Percentiles rank a stretch among this genome's conserved stretches.
Evolutionary conservation across 1,140 invertebrate species (phyloP).

Genomic region (Tetramorium simillimum): DNA sequence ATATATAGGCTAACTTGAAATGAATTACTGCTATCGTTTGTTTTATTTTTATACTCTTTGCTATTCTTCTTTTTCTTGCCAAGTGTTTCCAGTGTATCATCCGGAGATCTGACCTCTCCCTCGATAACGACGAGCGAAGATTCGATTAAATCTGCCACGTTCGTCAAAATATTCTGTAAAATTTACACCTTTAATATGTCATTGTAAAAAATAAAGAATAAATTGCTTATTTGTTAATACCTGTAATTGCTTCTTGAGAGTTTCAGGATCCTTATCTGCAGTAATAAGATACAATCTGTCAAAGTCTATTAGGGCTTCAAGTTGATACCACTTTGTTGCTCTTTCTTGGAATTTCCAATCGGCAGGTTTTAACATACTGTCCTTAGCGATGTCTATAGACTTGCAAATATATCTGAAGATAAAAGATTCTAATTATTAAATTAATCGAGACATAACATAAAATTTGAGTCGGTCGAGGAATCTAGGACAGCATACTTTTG

Average conservation of each 20-base stretch:
- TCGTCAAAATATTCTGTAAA: slow-evolving; percentile 78
- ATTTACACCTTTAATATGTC: slow-evolving; percentile 23
- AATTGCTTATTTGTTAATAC: slow-evolving; percentile 78
- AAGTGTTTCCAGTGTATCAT: slow-evolving; percentile 86
- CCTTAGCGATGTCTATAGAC: slow-evolving; percentile 75
- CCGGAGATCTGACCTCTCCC: slow-evolving; percentile 86
- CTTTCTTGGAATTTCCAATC: slow-evolving; percentile 89
- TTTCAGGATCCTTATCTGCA: slow-evolving; percentile 86
- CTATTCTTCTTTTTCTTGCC: slow-evolving; percentile 86
- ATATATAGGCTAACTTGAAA: slow-evolving; percentile 87
- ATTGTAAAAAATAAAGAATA: background rate
- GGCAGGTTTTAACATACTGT: slow-evolving; percentile 84
- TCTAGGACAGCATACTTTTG: slow-evolving; percentile 79
- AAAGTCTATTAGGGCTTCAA: slow-evolving; percentile 90
- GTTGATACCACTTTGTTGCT: slow-evolving; percentile 88
- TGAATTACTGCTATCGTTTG: slow-evolving; percentile 81
- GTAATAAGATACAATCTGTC: slow-evolving; percentile 88
- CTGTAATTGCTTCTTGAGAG: slow-evolving; percentile 89
- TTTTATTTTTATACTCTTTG: slow-evolving; percentile 81
- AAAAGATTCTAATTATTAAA: slow-evolving; percentile 75
- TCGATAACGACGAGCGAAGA: slow-evolving; percentile 88
- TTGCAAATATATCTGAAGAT: slow-evolving; percentile 76
- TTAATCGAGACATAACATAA: slow-evolving; percentile 55
- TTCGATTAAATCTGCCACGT: slow-evolving; percentile 82
- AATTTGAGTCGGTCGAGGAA: background rate